These are phyloP conservation scores for Emydocephalus ijimae DNA, from an alignment of 2,113 vertebrate genomes.

Conservation along the genomic window DNA sequence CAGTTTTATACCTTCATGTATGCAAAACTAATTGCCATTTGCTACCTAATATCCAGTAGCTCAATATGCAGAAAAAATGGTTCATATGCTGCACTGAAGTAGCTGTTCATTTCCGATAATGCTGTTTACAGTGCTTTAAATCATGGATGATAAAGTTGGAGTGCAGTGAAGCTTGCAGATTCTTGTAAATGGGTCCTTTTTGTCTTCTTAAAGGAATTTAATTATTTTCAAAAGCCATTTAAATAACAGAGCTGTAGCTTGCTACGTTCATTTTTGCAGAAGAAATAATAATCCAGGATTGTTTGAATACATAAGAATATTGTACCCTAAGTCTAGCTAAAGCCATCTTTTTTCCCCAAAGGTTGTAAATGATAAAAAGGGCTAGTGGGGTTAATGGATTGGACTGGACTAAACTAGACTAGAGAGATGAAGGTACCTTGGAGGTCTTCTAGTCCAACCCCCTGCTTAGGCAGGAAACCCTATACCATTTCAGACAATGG, in stretches of 20 bases:
- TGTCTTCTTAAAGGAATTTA: not conserved
- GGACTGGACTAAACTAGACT: too few species aligned
- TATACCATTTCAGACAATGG: too few species aligned
- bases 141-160: conserved; percentile 4
- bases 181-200: not conserved
- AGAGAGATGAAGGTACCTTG: too few species aligned
- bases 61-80: conserved; percentile 25
- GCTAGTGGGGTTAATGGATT: not conserved
- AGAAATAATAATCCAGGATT: not conserved
- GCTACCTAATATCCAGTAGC: conserved; percentile 17
- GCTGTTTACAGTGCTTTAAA: conserved; percentile 30
- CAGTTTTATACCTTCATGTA: conserved; percentile 9
- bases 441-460: too few species aligned
- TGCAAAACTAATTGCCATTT: conserved; percentile 24
- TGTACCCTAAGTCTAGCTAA: not conserved
- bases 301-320: not conserved
- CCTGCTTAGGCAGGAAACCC: too few species aligned
- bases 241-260: conserved; percentile 2
- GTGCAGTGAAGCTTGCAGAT: conserved; percentile 3
- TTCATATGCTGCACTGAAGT: conserved; percentile 6
- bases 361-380: not conserved
- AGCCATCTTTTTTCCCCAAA: not conserved
- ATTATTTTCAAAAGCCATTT: not conserved
- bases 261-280: not conserved
- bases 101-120: not conserved